Base-by-base conservation (phyloP, 2,113 vertebrate species). In the Glareola pratincola region DNA sequence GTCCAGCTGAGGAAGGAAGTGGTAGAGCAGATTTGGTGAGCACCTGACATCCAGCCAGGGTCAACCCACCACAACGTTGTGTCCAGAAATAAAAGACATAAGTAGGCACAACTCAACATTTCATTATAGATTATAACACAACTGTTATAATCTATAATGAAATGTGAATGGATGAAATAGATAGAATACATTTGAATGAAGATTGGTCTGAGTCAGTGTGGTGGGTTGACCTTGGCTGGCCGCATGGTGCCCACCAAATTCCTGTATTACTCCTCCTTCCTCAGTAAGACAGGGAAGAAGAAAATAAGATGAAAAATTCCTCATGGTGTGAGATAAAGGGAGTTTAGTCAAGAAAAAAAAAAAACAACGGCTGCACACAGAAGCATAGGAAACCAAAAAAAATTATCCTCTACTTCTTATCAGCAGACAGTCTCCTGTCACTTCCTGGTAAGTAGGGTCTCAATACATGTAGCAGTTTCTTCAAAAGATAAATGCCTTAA, bases 301-400 rank as follows among this genome's bases (percentile, higher is more conserved):
- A 90, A 67, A 80, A 60, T 32, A n/a, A 51, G 7, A 53, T 13
- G 0, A 12, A 45, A 50, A 8, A 67, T 2, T 1, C 1, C 1
- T 12, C 4, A 39, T 47, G 7, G 9, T 26, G 41, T n/a, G 21
- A 71, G 32, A 48, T 18, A n/a, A 59, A 90, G 19, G 3, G 20
- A 69, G 5, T 26, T 54, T 62, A n/a, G 39, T 62, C n/a, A n/a
- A n/a, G n/a, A n/a, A n/a, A 82, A 74, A 39, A 24, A 76, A 76
- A 59, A 75, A 59, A 9, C 16, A 37, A 90, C 32, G 14, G 3
- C 2, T 2, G 2, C 0, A 2, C 22, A 56, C 1, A 1, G n/a
- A 77, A 77, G 10, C 9, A 41, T 77, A 36, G n/a, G 13, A 54
- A 90, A 90, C 14, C 6, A 30, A 37, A 53, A 60, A 45, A 6